Percentiles rank a stretch among this genome's conserved stretches.
Conservation (phyloP, 2,113 vertebrate species). For the Scartelaos histophorus region DNA sequence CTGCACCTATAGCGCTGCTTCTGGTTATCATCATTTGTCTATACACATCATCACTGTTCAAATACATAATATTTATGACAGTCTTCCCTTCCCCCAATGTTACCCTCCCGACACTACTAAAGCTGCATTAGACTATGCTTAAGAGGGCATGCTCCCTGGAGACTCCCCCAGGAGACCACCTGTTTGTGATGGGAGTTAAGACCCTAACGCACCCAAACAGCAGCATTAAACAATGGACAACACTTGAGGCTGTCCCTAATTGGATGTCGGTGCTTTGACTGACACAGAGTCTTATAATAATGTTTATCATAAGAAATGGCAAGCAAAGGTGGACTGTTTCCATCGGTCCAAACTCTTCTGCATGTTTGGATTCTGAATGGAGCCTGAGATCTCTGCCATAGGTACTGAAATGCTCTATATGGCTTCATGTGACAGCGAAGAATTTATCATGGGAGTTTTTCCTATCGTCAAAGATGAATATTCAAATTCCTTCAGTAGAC, state of each 20-base stretch:
- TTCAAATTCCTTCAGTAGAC: background rate
- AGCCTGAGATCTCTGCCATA: background rate
- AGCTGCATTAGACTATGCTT: conserved; percentile 31
- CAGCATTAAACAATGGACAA: background rate
- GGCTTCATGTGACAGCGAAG: conserved; percentile 1
- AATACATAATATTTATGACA: conserved; percentile 2
- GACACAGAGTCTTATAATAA: background rate
- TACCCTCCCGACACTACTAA: conserved; percentile 12
- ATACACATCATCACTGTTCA: background rate
- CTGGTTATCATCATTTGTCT: background rate
- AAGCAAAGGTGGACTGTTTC: conserved; percentile 17
- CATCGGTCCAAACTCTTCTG: background rate
- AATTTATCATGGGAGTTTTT: conserved; percentile 8
- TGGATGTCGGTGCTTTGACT: background rate
- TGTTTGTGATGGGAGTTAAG: conserved; percentile 38
- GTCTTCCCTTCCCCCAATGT: conserved; percentile 1
- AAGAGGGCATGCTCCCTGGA: conserved; percentile 1
- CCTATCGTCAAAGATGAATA: background rate
- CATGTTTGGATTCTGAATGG: background rate
- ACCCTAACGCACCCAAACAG: conserved; percentile 22
- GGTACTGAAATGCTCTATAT: conserved; percentile 12
- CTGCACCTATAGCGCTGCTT: background rate
- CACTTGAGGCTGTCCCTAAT: background rate
- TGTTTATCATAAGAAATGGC: background rate
- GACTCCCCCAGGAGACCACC: conserved; percentile 33